Conservation (phyloP, 2,113 vertebrate genomes). For the Heterocephalus glaber region DNA sequence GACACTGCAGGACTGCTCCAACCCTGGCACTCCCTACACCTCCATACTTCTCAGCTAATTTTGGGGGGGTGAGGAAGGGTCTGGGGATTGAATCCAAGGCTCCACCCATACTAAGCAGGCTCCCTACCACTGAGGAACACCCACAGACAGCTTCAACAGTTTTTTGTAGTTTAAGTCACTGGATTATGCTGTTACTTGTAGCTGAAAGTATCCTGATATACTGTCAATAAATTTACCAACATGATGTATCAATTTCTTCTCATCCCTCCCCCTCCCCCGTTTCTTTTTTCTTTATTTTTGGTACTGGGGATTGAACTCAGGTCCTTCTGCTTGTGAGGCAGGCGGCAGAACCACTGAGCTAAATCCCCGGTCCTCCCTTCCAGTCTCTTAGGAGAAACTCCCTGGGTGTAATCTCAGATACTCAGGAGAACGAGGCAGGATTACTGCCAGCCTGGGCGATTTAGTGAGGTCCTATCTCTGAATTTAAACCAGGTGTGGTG, state of each 20-base stretch:
- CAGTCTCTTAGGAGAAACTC: neutral
- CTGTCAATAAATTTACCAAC: neutral
- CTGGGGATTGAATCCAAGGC: too few species aligned
- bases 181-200: neutral
- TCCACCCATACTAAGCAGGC: too few species aligned
- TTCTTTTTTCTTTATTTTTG: too few species aligned
- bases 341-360: too few species aligned
- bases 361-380: too few species aligned
- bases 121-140: neutral
- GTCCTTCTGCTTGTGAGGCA: too few species aligned
- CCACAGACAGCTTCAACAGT: neutral
- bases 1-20: neutral
- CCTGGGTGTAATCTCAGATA: neutral
- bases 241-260: neutral
- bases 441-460: neutral
- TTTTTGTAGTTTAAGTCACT: conserved; percentile 12
- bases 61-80: neutral
- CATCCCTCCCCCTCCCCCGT: too few species aligned
- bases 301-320: too few species aligned
- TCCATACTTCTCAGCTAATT: neutral
- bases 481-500: too few species aligned
- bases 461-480: too few species aligned
- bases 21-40: neutral
- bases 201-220: neutral
- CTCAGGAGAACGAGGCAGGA: neutral